phyloP scores from a whole-genome alignment of 1,140 invertebrate genomes.

The Ceratosolen solmsi region DNA sequence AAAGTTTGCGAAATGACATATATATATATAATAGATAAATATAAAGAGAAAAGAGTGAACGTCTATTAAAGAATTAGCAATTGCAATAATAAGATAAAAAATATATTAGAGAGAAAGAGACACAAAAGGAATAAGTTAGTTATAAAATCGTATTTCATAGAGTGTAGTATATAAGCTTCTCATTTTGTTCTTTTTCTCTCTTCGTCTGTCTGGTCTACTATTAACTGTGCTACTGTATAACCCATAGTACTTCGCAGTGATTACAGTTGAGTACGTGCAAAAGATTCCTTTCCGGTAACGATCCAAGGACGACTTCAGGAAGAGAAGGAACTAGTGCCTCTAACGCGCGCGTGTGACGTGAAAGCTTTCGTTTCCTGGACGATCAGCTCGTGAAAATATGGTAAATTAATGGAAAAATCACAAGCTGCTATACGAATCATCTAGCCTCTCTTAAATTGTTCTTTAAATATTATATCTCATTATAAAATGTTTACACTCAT shows the following conservation, averaged over 20 bases:
- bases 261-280: slow-evolving; percentile 63
- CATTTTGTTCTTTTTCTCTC: too few species aligned
- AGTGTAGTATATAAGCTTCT: too few species aligned
- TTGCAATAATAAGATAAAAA: too few species aligned
- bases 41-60: too few species aligned
- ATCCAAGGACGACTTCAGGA: slow-evolving; percentile 41
- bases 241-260: slow-evolving; percentile 64
- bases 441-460: slow-evolving; percentile 1
- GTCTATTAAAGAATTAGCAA: too few species aligned
- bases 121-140: too few species aligned
- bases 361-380: slow-evolving; percentile 39
- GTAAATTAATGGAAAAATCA: slow-evolving; percentile 13
- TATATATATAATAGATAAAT: too few species aligned
- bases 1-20: too few species aligned
- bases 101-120: too few species aligned
- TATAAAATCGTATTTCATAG: too few species aligned
- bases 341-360: slow-evolving; percentile 15
- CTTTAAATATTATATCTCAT: background rate
- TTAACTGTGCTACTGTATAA: slow-evolving; percentile 40
- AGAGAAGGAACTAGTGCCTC: slow-evolving; percentile 36
- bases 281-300: slow-evolving; percentile 53
- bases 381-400: slow-evolving; percentile 43
- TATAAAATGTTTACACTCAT: too few species aligned
- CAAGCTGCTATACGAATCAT: slow-evolving; percentile 18
- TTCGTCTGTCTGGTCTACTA: too few species aligned